Base-by-base conservation (phyloP, 2,113 vertebrate genomes). In the Phyllopteryx taeniolatus region DNA sequence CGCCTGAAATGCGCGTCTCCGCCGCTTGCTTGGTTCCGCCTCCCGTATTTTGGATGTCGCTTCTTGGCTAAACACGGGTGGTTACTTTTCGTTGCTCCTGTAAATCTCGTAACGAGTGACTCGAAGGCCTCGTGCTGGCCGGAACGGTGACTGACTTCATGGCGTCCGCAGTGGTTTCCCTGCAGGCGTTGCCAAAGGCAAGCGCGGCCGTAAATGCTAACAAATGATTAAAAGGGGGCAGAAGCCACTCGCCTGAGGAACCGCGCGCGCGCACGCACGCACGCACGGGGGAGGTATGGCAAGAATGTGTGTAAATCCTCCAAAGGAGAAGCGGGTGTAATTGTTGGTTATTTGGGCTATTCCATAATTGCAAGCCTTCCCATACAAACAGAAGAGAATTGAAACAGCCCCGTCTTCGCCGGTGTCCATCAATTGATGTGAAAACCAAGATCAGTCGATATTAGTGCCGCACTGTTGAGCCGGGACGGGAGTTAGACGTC, bases 211-310 rank as follows among this genome's bases (percentile, higher is more conserved):
- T 81, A 79, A 88, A 84, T 65, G 70, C 73, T 85, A 79, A 82
- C 35, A 73, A 87, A 87, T 88, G 74, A 89, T 86, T 89, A 71
- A 80, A 79, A 20, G 69, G 70, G 27, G 78, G 64, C 68, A 74
- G 51, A 27, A 53, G 71, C 73, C 64, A 65, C 60, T 83, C 72
- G 82, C 66, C 80, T 79, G 70, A 68, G 67, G 43, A 70, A 53
- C 43, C 67, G 67, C 43, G 68, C 33, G 51, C 62, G 53, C 61
- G 53, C 59, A 14, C 69, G 80, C 91, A 91, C 54, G 13, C 15
- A 17, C 19, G 10, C 62, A 61, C 31, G 19, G 53, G 53, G 19
- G 49, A 53, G 49, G 17, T 54, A n/a, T 54, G 53, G 53, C 19
- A 8, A 54, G 53, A 54, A 54, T 54, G 53, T n/a, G 49, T 17